Percentiles rank a stretch among this genome's conserved stretches.
These are phyloP conservation scores for Tiliacea aurago DNA, from an alignment of 2,888 invertebrate species.

Conservation along the genomic window DNA sequence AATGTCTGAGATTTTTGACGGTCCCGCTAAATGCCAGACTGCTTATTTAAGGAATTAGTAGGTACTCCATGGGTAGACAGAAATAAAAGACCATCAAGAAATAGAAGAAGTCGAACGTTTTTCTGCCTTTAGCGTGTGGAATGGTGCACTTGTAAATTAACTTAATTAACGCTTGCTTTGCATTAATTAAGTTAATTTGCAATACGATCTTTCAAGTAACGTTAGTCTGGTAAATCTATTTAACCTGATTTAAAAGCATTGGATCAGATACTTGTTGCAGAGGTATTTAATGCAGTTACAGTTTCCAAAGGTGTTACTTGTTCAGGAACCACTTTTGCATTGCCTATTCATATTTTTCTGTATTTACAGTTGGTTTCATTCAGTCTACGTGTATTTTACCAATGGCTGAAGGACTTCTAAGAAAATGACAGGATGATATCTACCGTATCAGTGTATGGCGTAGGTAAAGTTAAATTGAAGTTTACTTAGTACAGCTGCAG, in stretches of 20 bases:
- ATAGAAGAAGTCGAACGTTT: not conserved
- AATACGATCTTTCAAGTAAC: slow-evolving; percentile 31
- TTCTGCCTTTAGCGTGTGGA: slow-evolving; percentile 6
- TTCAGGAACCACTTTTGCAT: not conserved
- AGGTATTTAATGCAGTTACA: slow-evolving; percentile 13
- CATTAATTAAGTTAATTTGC: slow-evolving; percentile 39
- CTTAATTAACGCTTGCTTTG: not conserved
- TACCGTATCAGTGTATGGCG: not conserved
- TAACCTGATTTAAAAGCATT: slow-evolving; percentile 23
- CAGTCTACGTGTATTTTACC: not conserved
- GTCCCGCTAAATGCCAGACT: not conserved
- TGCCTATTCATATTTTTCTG: not conserved
- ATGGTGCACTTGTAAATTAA: slow-evolving; percentile 24
- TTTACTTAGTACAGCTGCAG: not conserved
- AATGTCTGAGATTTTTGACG: slow-evolving; percentile 5
- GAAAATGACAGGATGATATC: too few relatives aligned
- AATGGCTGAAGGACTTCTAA: not conserved
- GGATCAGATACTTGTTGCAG: slow-evolving; percentile 7
- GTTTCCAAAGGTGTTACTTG: not conserved
- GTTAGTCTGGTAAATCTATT: slow-evolving; percentile 22
- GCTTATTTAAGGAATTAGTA: slow-evolving; percentile 2
- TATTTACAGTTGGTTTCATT: not conserved
- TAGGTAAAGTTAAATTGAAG: not conserved
- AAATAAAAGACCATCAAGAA: slow-evolving; percentile 31
- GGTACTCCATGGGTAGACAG: slow-evolving; percentile 1